These are phyloP conservation scores for Parotocinclus haroldoi DNA, from an alignment of 2,797 vertebrate species.

Conservation along the genomic window DNA sequence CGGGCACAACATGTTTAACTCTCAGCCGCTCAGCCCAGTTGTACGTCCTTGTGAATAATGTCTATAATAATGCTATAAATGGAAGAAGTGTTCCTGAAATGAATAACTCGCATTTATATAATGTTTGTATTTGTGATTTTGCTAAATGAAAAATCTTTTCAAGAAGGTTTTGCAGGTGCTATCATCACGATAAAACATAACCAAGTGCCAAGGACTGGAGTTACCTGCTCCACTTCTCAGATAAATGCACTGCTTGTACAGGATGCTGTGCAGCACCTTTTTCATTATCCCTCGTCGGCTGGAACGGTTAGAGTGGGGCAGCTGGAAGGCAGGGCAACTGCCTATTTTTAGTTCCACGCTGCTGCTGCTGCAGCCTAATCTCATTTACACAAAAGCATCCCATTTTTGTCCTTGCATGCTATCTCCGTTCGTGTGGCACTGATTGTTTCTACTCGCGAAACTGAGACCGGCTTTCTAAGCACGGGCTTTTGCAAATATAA, in stretches of 20 bases:
- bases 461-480: not conserved
- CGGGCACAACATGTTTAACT: no score
- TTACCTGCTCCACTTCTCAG: constrained; percentile 59
- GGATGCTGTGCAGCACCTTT: constrained; percentile 36
- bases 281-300: constrained; percentile 42
- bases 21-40: no score
- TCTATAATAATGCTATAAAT: not conserved
- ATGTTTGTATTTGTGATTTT: not conserved
- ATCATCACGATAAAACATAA: not conserved
- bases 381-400: constrained; percentile 44
- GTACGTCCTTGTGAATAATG: not conserved
- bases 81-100: not conserved
- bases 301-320: constrained; percentile 63
- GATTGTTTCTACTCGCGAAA: constrained; percentile 46
- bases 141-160: not conserved
- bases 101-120: no score
- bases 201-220: no score
- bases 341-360: constrained; percentile 61
- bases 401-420: constrained; percentile 46
- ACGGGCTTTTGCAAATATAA: constrained; percentile 4
- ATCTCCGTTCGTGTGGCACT: constrained; percentile 50
- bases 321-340: constrained; percentile 62
- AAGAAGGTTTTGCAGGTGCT: not conserved
- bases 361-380: constrained; percentile 51
- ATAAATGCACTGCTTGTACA: constrained; percentile 48